Evolutionary conservation across 2,113 vertebrate genomes (phyloP).

Genomic region (Dasyornis broadbenti): DNA sequence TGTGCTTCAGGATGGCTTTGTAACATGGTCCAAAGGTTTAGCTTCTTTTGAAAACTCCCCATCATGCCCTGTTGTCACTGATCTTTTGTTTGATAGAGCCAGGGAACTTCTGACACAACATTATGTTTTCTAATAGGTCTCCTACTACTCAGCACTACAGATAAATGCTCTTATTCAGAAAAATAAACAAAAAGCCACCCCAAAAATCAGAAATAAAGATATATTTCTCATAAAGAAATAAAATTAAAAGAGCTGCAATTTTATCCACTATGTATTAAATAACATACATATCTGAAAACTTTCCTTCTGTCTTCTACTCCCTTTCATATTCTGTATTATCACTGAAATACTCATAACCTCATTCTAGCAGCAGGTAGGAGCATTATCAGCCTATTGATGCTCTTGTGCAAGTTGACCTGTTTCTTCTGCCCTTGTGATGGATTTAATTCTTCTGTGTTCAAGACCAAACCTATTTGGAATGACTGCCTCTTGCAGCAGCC

Average conservation of each 20-base stretch:
- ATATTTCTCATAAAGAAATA: not conserved
- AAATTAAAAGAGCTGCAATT: not conserved
- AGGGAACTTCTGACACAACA: not conserved
- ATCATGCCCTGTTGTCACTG: not conserved
- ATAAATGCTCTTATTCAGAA: not conserved
- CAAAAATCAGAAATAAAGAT: not conserved
- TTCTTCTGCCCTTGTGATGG: not conserved
- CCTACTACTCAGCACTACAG: not conserved
- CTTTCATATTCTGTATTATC: not conserved
- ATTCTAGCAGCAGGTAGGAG: not conserved
- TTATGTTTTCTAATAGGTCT: not conserved
- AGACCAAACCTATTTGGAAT: not conserved
- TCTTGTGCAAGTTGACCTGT: not conserved
- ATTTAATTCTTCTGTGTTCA: not conserved
- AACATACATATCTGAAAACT: not conserved
- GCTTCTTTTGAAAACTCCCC: not conserved
- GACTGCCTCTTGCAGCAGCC: not conserved
- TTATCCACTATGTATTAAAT: not conserved
- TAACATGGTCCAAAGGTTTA: not conserved
- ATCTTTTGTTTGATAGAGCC: not conserved
- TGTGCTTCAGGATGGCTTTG: not conserved
- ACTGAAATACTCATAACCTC: not conserved
- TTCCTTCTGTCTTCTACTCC: not conserved
- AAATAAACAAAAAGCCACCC: not conserved
- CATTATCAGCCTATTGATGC: not conserved